Conservation (phyloP, 2,113 vertebrate genomes). For the Spea multiplicata region DNA sequence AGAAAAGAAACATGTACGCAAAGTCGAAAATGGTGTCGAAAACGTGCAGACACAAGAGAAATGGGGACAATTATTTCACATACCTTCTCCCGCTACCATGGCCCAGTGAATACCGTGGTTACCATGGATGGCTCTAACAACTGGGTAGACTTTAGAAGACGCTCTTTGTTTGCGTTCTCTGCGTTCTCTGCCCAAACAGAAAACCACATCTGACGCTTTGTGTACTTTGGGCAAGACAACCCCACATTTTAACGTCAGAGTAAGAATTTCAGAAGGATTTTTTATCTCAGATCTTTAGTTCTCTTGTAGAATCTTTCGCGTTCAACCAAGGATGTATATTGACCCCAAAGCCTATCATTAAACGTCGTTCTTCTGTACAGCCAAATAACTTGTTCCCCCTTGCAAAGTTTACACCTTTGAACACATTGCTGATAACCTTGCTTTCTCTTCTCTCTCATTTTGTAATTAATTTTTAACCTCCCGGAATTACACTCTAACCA, state of each 20-base stretch:
- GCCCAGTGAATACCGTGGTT: conserved; percentile 70
- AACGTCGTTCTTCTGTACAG: conserved; percentile 45
- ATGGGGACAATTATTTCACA: conserved; percentile 65
- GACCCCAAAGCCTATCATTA: not conserved
- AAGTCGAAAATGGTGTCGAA: conserved; percentile 61
- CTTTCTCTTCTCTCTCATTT: not conserved
- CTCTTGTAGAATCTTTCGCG: conserved; percentile 62
- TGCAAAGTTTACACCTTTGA: conserved; percentile 1
- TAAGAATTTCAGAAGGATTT: conserved; percentile 56
- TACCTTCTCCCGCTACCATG: conserved; percentile 70
- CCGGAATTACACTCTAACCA: conserved; percentile 16
- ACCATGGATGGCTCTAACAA: conserved; percentile 70
- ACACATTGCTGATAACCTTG: conserved; percentile 6
- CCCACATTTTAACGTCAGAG: conserved; percentile 57
- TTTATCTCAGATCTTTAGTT: conserved; percentile 59
- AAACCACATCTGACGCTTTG: conserved; percentile 65
- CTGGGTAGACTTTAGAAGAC: conserved; percentile 68
- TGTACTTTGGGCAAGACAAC: conserved; percentile 64
- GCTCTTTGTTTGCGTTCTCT: conserved; percentile 66
- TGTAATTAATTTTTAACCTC: conserved; percentile 25
- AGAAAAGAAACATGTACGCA: conserved; percentile 65
- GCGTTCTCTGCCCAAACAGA: conserved; percentile 68
- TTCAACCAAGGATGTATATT: conserved; percentile 17
- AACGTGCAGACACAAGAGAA: conserved; percentile 62
- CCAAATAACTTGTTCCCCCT: not conserved